Percentiles rank a stretch among this genome's conserved stretches.
Conservation (phyloP, 2,888 invertebrate genomes). For the Acronicta alni region DNA sequence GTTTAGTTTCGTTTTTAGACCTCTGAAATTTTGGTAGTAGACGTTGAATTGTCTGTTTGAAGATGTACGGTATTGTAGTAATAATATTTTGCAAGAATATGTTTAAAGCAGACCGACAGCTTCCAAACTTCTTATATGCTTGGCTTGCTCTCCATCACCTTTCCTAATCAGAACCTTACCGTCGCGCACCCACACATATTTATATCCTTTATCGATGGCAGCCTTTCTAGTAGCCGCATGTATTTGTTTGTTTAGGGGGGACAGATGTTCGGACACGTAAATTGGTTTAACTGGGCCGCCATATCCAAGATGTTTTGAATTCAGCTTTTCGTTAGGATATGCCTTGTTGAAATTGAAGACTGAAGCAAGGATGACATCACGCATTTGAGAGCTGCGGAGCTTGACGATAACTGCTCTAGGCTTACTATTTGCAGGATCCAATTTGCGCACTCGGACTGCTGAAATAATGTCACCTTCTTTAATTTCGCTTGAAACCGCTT, state of each 20-base stretch:
- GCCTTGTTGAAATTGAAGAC: too few species aligned
- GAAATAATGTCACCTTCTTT: too few species aligned
- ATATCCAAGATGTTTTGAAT: too few species aligned
- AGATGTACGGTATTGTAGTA: too few species aligned
- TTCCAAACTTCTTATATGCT: background rate
- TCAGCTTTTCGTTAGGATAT: too few species aligned
- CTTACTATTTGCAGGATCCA: background rate
- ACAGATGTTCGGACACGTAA: too few species aligned
- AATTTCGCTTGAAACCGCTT: too few species aligned
- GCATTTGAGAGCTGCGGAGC: background rate
- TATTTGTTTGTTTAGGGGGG: background rate
- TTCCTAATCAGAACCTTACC: background rate
- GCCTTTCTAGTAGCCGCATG: background rate
- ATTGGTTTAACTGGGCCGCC: too few species aligned
- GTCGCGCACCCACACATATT: conserved; percentile 2
- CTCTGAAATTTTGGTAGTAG: conserved; percentile 1
- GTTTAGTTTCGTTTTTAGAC: conserved; percentile 5
- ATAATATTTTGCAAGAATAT: too few species aligned
- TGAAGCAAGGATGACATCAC: too few species aligned
- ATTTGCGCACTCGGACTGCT: background rate
- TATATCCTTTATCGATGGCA: background rate
- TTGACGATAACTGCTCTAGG: conserved; percentile 1
- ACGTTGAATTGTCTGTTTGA: background rate
- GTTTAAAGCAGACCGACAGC: background rate
- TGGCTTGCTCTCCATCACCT: conserved; percentile 1